Evolutionary conservation across 2,888 invertebrate genomes (phyloP).

Genomic region (Lasioglossum oenotherae): DNA sequence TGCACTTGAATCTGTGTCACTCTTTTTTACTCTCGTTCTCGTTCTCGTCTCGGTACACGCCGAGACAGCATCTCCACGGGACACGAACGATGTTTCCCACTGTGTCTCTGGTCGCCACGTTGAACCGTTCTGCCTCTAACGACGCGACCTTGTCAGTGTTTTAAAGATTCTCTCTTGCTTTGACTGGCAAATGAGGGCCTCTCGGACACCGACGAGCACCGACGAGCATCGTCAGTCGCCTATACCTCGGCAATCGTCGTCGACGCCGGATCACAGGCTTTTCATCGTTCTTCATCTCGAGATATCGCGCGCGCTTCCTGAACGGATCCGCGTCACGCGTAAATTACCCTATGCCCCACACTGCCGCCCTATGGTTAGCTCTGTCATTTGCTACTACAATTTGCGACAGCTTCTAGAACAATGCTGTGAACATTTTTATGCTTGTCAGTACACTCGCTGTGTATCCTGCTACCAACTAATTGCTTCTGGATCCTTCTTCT

Average conservation of each 20-base stretch:
- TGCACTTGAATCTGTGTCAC: conserved; percentile 36
- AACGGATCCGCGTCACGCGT: conserved; percentile 23
- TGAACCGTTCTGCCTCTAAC: conserved; percentile 16
- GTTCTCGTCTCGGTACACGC: conserved; percentile 14
- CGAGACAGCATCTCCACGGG: not conserved
- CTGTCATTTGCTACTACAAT: not conserved
- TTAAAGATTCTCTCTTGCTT: conserved; percentile 48
- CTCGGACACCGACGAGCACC: not conserved
- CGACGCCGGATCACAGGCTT: conserved; percentile 7
- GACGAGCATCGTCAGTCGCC: not conserved
- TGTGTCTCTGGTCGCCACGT: not conserved
- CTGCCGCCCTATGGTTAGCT: not conserved
- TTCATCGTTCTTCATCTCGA: conserved; percentile 33
- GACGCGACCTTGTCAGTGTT: conserved; percentile 39
- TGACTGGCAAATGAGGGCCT: conserved; percentile 44
- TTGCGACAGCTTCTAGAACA: not conserved
- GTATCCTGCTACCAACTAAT: not conserved
- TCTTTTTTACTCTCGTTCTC: conserved; percentile 38
- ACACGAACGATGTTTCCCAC: conserved; percentile 2
- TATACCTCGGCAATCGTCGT: not conserved
- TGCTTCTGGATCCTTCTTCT: not conserved
- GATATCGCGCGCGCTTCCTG: not conserved
- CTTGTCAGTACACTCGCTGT: not conserved
- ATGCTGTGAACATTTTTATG: not conserved
- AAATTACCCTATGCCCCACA: conserved; percentile 35